Evolutionary conservation across 2,797 vertebrate genomes (phyloP).

Genomic region (Hybognathus amarus): DNA sequence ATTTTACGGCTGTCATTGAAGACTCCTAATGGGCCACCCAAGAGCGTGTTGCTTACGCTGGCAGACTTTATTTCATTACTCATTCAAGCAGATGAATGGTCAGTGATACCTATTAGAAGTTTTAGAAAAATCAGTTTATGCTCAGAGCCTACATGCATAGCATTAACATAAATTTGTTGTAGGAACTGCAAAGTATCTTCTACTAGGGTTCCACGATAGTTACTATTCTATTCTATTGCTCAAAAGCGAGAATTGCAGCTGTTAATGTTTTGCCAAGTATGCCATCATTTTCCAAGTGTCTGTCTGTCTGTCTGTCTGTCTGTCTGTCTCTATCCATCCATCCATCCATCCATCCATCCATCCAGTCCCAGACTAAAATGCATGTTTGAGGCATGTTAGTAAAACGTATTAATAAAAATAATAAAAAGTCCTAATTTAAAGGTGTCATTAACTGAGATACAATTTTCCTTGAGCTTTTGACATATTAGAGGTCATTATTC

Average conservation of each 20-base stretch:
- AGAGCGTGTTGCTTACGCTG: neutral
- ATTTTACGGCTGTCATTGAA: constrained; percentile 14
- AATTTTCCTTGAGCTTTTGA: too few relatives aligned
- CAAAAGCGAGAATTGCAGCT: neutral
- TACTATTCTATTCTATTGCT: neutral
- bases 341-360: too few relatives aligned
- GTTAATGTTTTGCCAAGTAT: neutral
- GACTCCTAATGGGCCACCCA: constrained; percentile 30
- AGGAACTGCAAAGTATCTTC: neutral
- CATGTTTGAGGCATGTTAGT: too few relatives aligned
- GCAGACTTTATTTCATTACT: constrained; percentile 20
- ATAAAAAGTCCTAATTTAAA: too few relatives aligned
- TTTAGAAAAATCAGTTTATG: constrained; percentile 3
- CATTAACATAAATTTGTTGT: neutral
- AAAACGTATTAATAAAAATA: too few relatives aligned
- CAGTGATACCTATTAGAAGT: neutral
- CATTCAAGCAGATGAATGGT: constrained; percentile 17
- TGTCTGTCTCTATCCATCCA: accelerated
- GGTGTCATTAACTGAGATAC: too few relatives aligned
- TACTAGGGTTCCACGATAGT: neutral
- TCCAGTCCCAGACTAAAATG: too few relatives aligned
- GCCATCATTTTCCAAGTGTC: neutral
- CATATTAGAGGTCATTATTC: too few relatives aligned
- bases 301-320: too few relatives aligned
- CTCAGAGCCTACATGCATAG: neutral